A percentile compares a stretch with the other conserved stretches of the same genome.
Conservation (phyloP, 2,888 invertebrate species). For the Euzetes globulus region DNA sequence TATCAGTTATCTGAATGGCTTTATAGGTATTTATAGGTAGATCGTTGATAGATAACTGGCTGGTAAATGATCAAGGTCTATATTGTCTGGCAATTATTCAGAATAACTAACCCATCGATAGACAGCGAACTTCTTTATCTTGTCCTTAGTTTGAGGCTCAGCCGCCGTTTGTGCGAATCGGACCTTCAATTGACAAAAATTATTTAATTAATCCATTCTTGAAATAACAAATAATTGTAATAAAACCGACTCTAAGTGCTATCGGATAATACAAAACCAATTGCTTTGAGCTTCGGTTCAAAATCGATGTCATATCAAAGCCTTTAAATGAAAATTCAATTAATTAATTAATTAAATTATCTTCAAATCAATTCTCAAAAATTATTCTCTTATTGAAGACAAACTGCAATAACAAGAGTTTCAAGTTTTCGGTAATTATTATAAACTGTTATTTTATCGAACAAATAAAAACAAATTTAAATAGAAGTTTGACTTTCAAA, state of each 20-base stretch:
- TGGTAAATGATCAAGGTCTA: too few relatives aligned
- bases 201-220: background rate
- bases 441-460: too few relatives aligned
- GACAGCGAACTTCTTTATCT: conserved; percentile 69
- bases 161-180: conserved; percentile 47
- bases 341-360: background rate
- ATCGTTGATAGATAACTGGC: too few relatives aligned
- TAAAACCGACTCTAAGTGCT: background rate
- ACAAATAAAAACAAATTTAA: too few relatives aligned
- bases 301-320: conserved; percentile 13
- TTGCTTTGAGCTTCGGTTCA: conserved; percentile 3
- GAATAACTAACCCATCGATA: conserved; percentile 61
- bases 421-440: too few relatives aligned
- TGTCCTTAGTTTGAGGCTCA: conserved; percentile 48
- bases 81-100: too few relatives aligned
- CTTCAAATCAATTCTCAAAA: too few relatives aligned
- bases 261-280: conserved; percentile 5
- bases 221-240: background rate
- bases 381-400: too few relatives aligned
- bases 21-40: too few relatives aligned
- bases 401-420: too few relatives aligned
- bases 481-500: too few relatives aligned
- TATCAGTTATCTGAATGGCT: too few relatives aligned
- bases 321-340: background rate
- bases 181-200: background rate